Base-by-base conservation (phyloP, 2,113 vertebrate species). In the Eptesicus fuscus region DNA sequence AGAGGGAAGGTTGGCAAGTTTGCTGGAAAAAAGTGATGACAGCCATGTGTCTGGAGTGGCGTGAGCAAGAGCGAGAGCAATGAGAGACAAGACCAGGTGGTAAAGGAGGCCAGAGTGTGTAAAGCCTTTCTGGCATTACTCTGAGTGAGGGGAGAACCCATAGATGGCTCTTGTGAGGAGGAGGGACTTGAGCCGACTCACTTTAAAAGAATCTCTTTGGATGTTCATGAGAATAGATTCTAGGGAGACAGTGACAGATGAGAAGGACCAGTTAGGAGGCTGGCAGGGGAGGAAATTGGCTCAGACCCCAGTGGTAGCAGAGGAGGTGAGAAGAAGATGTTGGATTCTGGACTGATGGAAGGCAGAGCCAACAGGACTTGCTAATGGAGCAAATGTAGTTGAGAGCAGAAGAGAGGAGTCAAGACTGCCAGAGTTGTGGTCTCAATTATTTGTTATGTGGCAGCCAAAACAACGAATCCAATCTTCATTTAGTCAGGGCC, bases 401-500 rank as follows among this genome's bases (percentile, higher is more conserved):
- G 10, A 59, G 63, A 85, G 16, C 76, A 42, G 37, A 51, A 73
- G 88, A 69, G 22, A 59, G 28, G 51, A 22, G 17, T 61, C 65
- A 14, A 47, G 51, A 83, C 51, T 56, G 53, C 47, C 10, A 35
- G 23, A 3, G 1, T 35, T 83, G 22, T 14, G 22, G 5, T 40
- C 67, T 30, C 16, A 30, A 13, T 47, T 87, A 40, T 63, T 78
- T 67, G 23, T 71, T 91, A 67, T 3, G 11, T 42, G 37, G 74
- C 37, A n/a, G 37, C 59, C 91, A 79, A 83, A 95, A 78, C 42
- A 90, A 82, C 40, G 32, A 91, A 70, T 91, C 61, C 28, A 44
- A 7, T 71, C 56, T 92, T 65, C 70, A 74, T 67, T 85, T 74
- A 83, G 16, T 67, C 17, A 84, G 40, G 7, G 37, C 42, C 25